Conservation (phyloP, 2,113 vertebrate genomes). For the Phycodurus eques region DNA sequence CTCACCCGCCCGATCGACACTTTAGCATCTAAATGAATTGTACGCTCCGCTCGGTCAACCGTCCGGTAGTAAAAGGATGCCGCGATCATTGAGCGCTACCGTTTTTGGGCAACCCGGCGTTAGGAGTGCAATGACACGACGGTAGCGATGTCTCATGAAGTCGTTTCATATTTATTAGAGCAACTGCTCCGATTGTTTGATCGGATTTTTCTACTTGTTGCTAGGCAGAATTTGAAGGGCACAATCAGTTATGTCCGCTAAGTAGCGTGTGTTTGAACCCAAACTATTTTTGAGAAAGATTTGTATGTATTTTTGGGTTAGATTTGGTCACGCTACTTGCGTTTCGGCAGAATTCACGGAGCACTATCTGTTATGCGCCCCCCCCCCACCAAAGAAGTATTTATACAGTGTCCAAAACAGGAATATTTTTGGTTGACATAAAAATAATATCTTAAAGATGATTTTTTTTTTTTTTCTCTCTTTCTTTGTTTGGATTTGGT, state of each 20-base stretch:
- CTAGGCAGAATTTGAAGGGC: not conserved
- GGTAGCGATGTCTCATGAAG: no score
- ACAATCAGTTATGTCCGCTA: not conserved
- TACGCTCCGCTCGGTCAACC: not conserved
- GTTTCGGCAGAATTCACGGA: no score
- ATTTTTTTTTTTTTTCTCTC: no score
- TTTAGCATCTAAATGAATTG: not conserved
- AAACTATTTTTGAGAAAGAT: not conserved
- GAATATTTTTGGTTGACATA: not conserved
- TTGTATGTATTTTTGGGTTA: no score
- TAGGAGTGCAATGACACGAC: no score
- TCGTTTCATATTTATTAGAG: no score
- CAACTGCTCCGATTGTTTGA: no score
- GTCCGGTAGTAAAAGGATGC: not conserved
- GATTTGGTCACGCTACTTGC: no score
- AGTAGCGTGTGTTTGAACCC: not conserved
- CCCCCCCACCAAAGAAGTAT: no score
- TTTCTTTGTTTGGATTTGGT: no score
- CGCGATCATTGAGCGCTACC: not conserved
- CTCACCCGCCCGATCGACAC: constrained; percentile 22
- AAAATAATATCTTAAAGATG: no score
- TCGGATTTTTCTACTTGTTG: not conserved
- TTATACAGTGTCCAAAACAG: not conserved
- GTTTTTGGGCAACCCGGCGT: not conserved
- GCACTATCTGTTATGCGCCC: no score